Conservation (phyloP, 2,797 vertebrate species). For the Iguana delicatissima region DNA sequence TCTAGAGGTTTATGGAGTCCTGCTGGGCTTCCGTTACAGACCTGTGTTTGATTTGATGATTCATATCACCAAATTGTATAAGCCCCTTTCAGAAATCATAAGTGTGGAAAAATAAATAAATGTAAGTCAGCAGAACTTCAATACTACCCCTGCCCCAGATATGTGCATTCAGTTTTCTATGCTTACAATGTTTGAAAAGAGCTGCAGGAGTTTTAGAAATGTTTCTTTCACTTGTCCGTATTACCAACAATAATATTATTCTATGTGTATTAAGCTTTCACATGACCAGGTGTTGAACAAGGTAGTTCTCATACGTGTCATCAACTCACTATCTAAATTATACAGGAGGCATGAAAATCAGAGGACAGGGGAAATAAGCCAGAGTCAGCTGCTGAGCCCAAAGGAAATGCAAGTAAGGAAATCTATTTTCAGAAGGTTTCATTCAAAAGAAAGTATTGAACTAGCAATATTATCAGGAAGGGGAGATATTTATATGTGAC, state of each 20-base stretch:
- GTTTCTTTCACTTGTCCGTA: not conserved
- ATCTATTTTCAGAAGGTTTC: not conserved
- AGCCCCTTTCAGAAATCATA: not conserved
- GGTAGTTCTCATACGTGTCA: not conserved
- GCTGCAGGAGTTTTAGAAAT: not conserved
- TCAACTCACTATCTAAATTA: not conserved
- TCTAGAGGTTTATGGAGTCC: not conserved
- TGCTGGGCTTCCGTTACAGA: not conserved
- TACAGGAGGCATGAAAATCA: not conserved
- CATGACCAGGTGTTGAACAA: not conserved
- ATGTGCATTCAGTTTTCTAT: not conserved
- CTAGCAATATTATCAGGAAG: not conserved
- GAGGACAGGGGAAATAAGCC: not conserved
- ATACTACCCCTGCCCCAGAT: not conserved
- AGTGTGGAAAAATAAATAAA: not conserved
- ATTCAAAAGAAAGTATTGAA: not conserved
- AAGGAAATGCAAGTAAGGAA: not conserved
- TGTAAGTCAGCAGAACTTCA: not conserved
- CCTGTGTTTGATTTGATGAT: not conserved
- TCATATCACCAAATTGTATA: not conserved
- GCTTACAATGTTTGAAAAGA: not conserved
- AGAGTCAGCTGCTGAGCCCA: not conserved
- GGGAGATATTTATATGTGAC: not conserved
- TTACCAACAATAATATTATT: not conserved
- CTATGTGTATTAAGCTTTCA: not conserved